phyloP scores from a whole-genome alignment of 2,797 vertebrate species.

The Hybognathus amarus region DNA sequence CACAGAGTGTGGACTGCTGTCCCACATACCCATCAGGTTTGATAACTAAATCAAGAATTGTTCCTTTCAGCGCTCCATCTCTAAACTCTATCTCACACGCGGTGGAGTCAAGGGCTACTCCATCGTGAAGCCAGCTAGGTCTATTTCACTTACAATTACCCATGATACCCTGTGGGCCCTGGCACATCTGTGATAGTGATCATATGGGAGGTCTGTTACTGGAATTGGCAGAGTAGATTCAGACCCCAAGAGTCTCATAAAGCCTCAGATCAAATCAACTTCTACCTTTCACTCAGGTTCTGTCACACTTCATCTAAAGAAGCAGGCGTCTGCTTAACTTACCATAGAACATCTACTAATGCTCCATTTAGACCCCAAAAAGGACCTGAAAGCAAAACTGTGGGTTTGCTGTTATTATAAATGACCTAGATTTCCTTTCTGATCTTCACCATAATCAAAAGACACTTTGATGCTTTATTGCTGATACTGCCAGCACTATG shows the following conservation, averaged over 20 bases:
- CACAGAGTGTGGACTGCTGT: neutral
- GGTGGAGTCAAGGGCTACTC: conserved; percentile 34
- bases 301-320: conserved; percentile 53
- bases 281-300: conserved; percentile 51
- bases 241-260: conserved; percentile 49
- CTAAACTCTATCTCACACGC: neutral
- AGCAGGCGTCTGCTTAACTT: conserved; percentile 56
- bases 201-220: conserved; percentile 45
- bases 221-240: conserved; percentile 52
- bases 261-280: conserved; percentile 60
- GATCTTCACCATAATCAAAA: conserved; percentile 25
- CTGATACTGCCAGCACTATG: conserved; percentile 1
- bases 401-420: conserved; percentile 15
- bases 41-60: conserved; percentile 12
- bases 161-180: conserved; percentile 51
- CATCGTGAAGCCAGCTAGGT: conserved; percentile 48
- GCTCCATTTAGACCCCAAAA: neutral
- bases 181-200: conserved; percentile 54
- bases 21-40: neutral
- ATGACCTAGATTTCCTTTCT: conserved; percentile 33
- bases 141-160: conserved; percentile 62
- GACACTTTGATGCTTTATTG: conserved; percentile 17
- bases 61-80: neutral
- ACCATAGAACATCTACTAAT: conserved; percentile 10
- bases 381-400: conserved; percentile 14